Evolutionary conservation across 2,113 vertebrate species (phyloP).

Genomic region (Lophius piscatorius): DNA sequence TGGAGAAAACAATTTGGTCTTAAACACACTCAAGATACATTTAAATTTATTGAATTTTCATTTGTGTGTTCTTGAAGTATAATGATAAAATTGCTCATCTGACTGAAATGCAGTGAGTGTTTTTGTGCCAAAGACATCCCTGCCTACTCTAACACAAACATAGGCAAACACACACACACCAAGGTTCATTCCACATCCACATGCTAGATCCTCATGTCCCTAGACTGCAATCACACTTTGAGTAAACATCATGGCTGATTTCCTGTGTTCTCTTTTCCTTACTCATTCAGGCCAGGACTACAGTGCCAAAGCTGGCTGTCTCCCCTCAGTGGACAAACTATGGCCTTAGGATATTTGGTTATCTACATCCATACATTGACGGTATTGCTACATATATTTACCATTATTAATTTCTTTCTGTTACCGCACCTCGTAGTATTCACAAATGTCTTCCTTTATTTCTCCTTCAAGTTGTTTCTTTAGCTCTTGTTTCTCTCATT

Average conservation of each 20-base stretch:
- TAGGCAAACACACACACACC: constrained; percentile 12
- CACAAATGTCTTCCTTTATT: neutral
- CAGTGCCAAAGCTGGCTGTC: constrained; percentile 87
- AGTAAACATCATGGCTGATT: constrained; percentile 14
- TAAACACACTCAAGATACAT: no score
- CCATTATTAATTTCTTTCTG: neutral
- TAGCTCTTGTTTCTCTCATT: neutral
- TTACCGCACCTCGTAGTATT: neutral
- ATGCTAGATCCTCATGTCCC: constrained; percentile 25
- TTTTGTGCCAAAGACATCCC: neutral
- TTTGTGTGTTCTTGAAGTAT: no score
- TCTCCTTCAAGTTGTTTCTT: neutral
- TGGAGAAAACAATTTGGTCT: no score
- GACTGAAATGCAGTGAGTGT: neutral
- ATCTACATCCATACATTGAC: constrained; percentile 86
- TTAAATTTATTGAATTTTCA: no score
- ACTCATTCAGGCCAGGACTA: constrained; percentile 83
- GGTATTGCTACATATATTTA: constrained; percentile 70
- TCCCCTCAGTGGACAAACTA: constrained; percentile 92
- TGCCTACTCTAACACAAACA: neutral
- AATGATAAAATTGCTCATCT: neutral
- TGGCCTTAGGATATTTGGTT: constrained; percentile 94
- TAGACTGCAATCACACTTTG: constrained; percentile 13
- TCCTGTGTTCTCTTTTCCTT: constrained; percentile 7
- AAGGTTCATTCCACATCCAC: constrained; percentile 43